phyloP scores from a whole-genome alignment of 2,113 vertebrate species.

The Anolis sagrei region DNA sequence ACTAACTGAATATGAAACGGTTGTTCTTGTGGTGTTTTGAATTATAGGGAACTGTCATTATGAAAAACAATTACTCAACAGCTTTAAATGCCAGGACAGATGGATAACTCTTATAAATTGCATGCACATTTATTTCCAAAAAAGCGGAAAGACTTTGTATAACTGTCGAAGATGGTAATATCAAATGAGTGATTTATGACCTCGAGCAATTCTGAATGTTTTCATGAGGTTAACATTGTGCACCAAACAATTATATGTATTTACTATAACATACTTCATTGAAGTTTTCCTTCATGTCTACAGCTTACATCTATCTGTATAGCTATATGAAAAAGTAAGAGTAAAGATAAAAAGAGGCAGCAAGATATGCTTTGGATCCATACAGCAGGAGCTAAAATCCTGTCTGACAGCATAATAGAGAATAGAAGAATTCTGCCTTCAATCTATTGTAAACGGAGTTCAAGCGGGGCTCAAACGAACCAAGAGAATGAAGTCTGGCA shows the following conservation, averaged over 20 bases:
- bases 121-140: not conserved
- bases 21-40: not conserved
- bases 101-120: not conserved
- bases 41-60: not conserved
- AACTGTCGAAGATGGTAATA: not conserved
- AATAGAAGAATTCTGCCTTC: not conserved
- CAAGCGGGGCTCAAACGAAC: not conserved
- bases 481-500: not conserved
- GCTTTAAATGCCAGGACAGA: not conserved
- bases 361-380: not conserved
- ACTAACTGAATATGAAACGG: not conserved
- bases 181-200: not conserved
- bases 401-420: not conserved
- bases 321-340: not conserved
- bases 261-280: not conserved
- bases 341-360: not conserved
- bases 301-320: too few species aligned
- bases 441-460: not conserved
- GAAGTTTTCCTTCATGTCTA: not conserved
- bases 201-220: not conserved
- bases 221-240: not conserved
- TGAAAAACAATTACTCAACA: not conserved
- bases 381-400: not conserved
- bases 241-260: not conserved
- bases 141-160: not conserved